These are phyloP conservation scores for Leptestheria dahalacensis DNA, from an alignment of 1,140 invertebrate genomes.

Conservation along the genomic window DNA sequence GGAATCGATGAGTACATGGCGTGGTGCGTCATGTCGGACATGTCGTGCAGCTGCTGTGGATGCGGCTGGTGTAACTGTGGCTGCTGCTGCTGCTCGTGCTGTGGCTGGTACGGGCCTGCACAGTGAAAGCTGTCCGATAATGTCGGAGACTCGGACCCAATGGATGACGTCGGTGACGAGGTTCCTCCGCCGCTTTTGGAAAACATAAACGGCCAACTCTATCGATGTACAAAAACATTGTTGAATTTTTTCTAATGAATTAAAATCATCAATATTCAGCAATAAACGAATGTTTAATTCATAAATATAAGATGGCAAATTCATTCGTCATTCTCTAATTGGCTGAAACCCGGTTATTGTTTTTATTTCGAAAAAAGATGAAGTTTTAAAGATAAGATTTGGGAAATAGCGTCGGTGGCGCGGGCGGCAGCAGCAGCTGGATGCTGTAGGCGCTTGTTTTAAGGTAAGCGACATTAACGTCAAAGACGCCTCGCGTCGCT, in stretches of 20 bases:
- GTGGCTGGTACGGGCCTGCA: background rate
- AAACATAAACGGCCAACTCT: conserved; percentile 12
- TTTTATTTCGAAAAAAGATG: background rate
- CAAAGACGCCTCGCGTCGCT: conserved; percentile 7
- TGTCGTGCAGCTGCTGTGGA: background rate
- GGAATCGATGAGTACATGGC: background rate
- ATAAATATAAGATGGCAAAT: no score
- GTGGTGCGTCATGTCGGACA: background rate
- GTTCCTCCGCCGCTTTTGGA: background rate
- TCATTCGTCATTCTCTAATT: no score
- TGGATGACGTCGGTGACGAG: background rate
- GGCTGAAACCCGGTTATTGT: background rate
- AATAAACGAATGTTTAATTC: background rate
- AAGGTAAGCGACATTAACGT: conserved; percentile 11
- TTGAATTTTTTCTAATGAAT: background rate
- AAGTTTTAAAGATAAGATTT: no score
- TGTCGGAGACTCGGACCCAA: background rate
- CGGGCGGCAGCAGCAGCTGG: background rate
- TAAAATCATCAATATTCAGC: background rate
- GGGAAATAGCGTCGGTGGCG: background rate
- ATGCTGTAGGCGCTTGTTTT: background rate
- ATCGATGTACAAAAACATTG: background rate
- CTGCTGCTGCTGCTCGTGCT: background rate
- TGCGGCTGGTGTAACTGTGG: background rate
- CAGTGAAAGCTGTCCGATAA: background rate